Base-by-base conservation (phyloP, 2,113 vertebrate genomes). In the Barnardius zonarius region DNA sequence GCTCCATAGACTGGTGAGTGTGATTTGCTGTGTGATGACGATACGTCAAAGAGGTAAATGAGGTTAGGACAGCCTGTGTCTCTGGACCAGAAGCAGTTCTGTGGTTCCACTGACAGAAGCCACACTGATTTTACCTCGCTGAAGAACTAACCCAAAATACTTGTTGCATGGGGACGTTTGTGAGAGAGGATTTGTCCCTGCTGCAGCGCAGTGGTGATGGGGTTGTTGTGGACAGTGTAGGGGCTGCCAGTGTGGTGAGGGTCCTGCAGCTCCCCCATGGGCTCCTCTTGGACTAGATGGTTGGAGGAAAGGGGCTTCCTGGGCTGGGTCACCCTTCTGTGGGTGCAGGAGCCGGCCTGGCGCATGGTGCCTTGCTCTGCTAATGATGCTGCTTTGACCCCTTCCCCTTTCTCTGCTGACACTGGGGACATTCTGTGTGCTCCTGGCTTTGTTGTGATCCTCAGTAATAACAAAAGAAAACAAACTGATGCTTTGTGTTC, bases 261-360 rank as follows among this genome's bases (percentile, higher is more conserved):
- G 11, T 69, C 31, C 83, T 61, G 59, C 70, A 78, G 79, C 35
- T 82, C 64, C 28, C 24, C n/a, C 2, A 2, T 3, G 4, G 64
- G 8, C 37, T 66, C 28, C 49, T 69, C 66, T 31, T 2, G 3
- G 74, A 80, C 37, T 27, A 1, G 11, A 1, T 43, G 63, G 33
- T 30, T 20, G 35, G 35, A 74, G 15, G 1, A 33, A 49, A 77
- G 39, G 12, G 13, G 17, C 22, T 90, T 81, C 25, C 63, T 0
- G 0, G 44, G 33, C 17, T 57, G 49, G 33, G 6, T 46, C 18
- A 10, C 18, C 12, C 4, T 0, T 10, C 20, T 84, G 74, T 5
- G 14, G 49, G 3, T 8, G 48, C 1, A 3, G 28, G 12, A 87
- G 33, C 37, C 0, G 5, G 30, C 0, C 37, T 1, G 12, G 27